Base-by-base conservation (phyloP, 64 coral and sea anemone species). In the Montipora capricornis region DNA sequence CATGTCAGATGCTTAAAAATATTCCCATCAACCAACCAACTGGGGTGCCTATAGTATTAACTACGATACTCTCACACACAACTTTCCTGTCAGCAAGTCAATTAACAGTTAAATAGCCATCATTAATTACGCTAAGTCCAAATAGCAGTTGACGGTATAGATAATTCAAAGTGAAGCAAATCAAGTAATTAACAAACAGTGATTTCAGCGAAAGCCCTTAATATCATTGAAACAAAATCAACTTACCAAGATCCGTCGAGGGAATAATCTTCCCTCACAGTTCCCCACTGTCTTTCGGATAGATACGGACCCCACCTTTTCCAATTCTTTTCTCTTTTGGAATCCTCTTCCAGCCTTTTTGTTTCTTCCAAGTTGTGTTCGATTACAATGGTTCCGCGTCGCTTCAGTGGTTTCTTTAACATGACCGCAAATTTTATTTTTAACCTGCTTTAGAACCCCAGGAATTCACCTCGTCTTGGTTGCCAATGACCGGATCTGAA, bases 251-350 rank as follows among this genome's bases (percentile, higher is more conserved):
- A 83, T 1, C 97, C 97, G 67, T 98, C 97, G 7, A 79, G 58
- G 0, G 97, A 98, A 77, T 98, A 98, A 70, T 98, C 97, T 92
- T 98, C 97, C 24, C 97, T 90, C 13, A 98, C 97, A 24, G 96
- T 98, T 24, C 97, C 97, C 97, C 97, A 98, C 58, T 98, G 97
- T n/a, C 97, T 93, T 71, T 98, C 97, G 1, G 97, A 98, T 14
- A 98, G 67, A 89, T 98, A 98, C 1, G 97, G 97, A 3, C 97
- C 97, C 98, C 98, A 99, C 55, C 98, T 84, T 44, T 99, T 99
- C 98, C 98, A 99, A 83, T 99, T 99, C 14, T 95, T 96, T 73
- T 73, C 17, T 44, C 95, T 89, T 20, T 92, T 78, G 53, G 94
- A 82, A 60, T 99, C 98, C 50, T 96, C 95, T 12, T 73, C 66